Percentiles rank a stretch among this genome's conserved stretches.
These are phyloP conservation scores for Falco naumanni DNA, from an alignment of 2,797 vertebrate species.

Conservation along the genomic window DNA sequence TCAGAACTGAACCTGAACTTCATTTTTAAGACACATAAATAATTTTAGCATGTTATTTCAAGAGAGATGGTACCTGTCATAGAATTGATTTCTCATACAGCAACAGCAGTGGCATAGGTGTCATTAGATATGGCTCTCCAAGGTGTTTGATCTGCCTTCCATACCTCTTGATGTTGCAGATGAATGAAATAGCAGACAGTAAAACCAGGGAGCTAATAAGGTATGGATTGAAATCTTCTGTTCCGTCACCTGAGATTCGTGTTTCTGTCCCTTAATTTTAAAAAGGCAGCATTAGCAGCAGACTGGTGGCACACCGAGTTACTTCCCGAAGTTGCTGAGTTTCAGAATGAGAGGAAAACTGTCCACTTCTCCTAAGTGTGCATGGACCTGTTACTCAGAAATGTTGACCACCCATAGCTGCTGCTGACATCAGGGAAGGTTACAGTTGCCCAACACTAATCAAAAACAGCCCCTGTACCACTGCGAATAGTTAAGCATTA, in stretches of 20 bases:
- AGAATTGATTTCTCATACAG: neutral
- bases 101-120: neutral
- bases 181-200: neutral
- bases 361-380: neutral
- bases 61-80: neutral
- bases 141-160: neutral
- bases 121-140: neutral
- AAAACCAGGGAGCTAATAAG: neutral
- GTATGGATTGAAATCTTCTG: neutral
- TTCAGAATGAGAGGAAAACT: neutral
- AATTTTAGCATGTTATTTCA: neutral
- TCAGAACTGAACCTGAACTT: neutral
- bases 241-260: neutral
- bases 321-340: neutral
- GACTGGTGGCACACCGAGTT: neutral
- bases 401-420: neutral
- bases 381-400: neutral
- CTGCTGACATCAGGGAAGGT: neutral
- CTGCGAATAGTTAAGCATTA: neutral
- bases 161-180: neutral
- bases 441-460: neutral
- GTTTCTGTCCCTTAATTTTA: neutral
- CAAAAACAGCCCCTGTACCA: neutral
- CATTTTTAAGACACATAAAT: neutral
- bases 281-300: neutral